These are phyloP conservation scores for Oryzias woworae DNA, from an alignment of 2,113 vertebrate genomes.

Conservation along the genomic window DNA sequence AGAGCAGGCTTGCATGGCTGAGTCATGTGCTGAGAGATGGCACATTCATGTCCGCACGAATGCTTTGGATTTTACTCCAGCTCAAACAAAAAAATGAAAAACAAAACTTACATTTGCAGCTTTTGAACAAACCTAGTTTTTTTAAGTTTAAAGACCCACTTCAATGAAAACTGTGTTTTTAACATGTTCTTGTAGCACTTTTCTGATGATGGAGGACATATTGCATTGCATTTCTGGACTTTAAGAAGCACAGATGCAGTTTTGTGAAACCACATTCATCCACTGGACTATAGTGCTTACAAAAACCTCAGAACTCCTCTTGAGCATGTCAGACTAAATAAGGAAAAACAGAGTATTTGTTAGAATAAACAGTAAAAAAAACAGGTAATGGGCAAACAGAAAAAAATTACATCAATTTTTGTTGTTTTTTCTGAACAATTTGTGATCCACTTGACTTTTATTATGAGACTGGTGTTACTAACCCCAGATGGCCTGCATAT, in stretches of 20 bases:
- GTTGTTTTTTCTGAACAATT: too few species aligned
- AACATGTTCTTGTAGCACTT: too few species aligned
- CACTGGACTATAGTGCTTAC: conserved; percentile 21
- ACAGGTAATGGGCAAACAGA: conserved; percentile 14
- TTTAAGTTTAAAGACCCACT: too few species aligned
- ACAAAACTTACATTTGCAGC: neutral
- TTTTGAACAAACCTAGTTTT: too few species aligned
- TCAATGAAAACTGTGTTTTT: too few species aligned
- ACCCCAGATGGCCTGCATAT: too few species aligned
- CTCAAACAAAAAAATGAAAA: neutral
- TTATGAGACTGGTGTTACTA: too few species aligned
- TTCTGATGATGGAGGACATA: too few species aligned
- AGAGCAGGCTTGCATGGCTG: conserved; percentile 31
- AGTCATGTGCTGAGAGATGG: conserved; percentile 49
- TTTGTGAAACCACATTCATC: conserved; percentile 4
- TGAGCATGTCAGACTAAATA: conserved; percentile 29
- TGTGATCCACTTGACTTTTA: too few species aligned
- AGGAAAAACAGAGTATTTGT: conserved; percentile 29
- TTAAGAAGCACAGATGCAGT: neutral
- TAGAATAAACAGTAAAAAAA: conserved; percentile 33
- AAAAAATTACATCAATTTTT: too few species aligned
- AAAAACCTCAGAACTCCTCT: conserved; percentile 8
- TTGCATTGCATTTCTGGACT: too few species aligned
- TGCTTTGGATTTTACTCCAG: neutral
- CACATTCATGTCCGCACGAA: conserved; percentile 20